These are phyloP conservation scores for Sciurus vulgaris DNA, from an alignment of 2,797 vertebrate species.

Conservation along the genomic window DNA sequence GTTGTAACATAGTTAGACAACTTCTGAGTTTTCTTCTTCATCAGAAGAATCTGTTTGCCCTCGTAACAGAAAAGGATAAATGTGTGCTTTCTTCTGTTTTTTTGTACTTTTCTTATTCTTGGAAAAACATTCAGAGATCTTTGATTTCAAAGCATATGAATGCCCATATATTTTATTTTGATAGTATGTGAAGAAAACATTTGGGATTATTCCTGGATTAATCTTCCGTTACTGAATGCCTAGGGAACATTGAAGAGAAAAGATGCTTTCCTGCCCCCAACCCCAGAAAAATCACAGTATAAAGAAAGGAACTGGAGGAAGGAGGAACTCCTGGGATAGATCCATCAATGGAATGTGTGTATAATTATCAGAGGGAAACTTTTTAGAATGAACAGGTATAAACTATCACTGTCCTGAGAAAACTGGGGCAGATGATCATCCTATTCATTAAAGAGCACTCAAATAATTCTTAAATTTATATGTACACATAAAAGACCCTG, in stretches of 20 bases:
- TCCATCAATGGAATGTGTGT: neutral
- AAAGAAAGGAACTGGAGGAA: neutral
- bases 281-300: neutral
- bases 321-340: neutral
- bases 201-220: neutral
- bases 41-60: neutral
- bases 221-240: neutral
- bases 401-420: neutral
- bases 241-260: neutral
- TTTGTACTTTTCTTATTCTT: neutral
- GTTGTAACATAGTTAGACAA: neutral
- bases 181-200: neutral
- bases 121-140: neutral
- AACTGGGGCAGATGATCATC: neutral
- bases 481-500: neutral
- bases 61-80: neutral
- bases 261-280: neutral
- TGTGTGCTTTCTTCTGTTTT: neutral
- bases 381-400: neutral
- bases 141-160: slow-evolving; percentile 5
- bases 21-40: neutral
- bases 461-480: neutral
- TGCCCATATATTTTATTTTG: neutral
- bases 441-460: neutral
- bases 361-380: neutral